These are phyloP conservation scores for Littorina saxatilis DNA, from an alignment of 1,140 invertebrate genomes.

Conservation along the genomic window DNA sequence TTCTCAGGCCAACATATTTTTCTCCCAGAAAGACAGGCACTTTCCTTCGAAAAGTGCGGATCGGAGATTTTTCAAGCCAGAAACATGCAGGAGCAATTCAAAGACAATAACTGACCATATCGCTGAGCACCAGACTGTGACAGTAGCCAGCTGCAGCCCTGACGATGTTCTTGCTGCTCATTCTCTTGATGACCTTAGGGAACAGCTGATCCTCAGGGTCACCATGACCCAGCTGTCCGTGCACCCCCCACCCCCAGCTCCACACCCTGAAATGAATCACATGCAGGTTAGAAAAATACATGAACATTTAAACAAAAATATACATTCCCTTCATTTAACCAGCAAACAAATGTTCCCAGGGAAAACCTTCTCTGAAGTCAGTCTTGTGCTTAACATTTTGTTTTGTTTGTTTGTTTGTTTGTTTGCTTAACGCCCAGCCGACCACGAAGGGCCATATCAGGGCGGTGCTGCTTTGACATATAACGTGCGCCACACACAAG, in stretches of 20 bases:
- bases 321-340: neutral
- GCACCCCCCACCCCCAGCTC: slow-evolving; percentile 85
- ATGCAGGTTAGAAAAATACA: neutral
- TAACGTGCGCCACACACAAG: too few relatives aligned
- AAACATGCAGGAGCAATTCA: neutral
- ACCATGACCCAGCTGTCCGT: slow-evolving; percentile 89
- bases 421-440: too few relatives aligned
- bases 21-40: too few relatives aligned
- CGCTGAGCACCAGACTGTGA: slow-evolving; percentile 83
- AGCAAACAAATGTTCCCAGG: neutral
- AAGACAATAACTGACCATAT: slow-evolving; percentile 73
- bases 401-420: too few relatives aligned
- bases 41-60: too few relatives aligned
- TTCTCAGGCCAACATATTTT: too few relatives aligned
- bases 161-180: slow-evolving; percentile 73
- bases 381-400: too few relatives aligned
- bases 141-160: slow-evolving; percentile 85
- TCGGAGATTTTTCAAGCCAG: too few relatives aligned
- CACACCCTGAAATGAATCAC: slow-evolving; percentile 74
- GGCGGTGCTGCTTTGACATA: too few relatives aligned
- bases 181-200: slow-evolving; percentile 80
- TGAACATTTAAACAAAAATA: neutral
- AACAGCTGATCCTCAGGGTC: slow-evolving; percentile 81
- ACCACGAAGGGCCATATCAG: too few relatives aligned
- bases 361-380: too few relatives aligned